Conservation (phyloP, 2,888 invertebrate genomes). For the Encarsia formosa region DNA sequence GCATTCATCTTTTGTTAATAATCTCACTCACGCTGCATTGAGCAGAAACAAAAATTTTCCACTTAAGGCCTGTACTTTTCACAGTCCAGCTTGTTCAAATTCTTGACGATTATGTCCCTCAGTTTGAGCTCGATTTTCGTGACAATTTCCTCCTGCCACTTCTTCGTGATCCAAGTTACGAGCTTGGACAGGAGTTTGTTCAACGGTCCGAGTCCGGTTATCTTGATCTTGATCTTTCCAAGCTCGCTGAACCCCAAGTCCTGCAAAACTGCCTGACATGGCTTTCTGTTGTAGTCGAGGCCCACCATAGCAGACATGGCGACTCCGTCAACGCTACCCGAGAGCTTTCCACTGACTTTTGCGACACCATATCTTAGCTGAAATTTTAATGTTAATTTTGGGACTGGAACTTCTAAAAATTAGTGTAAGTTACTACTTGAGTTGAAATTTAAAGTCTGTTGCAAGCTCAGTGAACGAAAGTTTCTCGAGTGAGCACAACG, state of each 20-base stretch:
- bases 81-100: conserved; percentile 29
- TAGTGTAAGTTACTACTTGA: too few species aligned
- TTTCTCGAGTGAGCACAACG: too few species aligned
- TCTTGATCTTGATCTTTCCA: conserved; percentile 26
- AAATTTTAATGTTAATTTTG: too few species aligned
- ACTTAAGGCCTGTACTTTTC: conserved; percentile 30
- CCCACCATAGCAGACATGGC: conserved; percentile 20
- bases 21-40: too few species aligned
- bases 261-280: conserved; percentile 27
- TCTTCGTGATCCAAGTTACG: conserved; percentile 28
- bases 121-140: conserved; percentile 23
- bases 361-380: conserved; percentile 29
- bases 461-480: too few species aligned
- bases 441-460: too few species aligned
- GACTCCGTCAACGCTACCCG: conserved; percentile 26
- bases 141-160: conserved; percentile 28
- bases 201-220: conserved; percentile 32
- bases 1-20: too few species aligned
- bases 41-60: too few species aligned
- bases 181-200: conserved; percentile 28
- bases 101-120: conserved; percentile 2
- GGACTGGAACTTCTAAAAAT: too few species aligned
- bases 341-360: conserved; percentile 27
- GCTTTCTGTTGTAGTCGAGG: conserved; percentile 29
- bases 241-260: conserved; percentile 27